Evolutionary conservation across 2,797 vertebrate species (phyloP).

Genomic region (Epinephelus coioides): DNA sequence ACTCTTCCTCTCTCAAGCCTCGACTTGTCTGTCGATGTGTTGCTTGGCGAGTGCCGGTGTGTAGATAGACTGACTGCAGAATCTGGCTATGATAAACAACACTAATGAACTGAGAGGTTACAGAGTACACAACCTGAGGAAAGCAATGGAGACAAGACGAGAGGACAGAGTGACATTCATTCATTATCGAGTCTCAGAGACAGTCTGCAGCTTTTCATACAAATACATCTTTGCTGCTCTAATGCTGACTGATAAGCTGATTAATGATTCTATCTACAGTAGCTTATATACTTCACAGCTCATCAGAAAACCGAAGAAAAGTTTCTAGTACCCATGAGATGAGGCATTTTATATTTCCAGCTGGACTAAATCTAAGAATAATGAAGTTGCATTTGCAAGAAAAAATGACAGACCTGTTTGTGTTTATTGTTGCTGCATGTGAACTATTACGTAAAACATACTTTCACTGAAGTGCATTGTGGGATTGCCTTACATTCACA

Average conservation of each 20-base stretch:
- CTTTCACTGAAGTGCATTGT: too few species aligned
- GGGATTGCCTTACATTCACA: too few species aligned
- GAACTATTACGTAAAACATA: too few species aligned
- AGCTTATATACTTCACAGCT: background rate
- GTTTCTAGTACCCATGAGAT: background rate
- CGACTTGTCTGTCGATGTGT: constrained; percentile 75
- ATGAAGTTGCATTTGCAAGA: too few species aligned
- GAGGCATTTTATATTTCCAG: too few species aligned
- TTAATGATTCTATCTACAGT: background rate
- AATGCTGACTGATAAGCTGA: constrained; percentile 10
- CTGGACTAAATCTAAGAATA: too few species aligned
- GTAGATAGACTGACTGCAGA: constrained; percentile 83
- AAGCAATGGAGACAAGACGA: constrained; percentile 41
- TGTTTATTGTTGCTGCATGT: too few species aligned
- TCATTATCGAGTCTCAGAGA: constrained; percentile 14
- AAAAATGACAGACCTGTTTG: too few species aligned
- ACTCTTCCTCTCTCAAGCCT: constrained; percentile 67
- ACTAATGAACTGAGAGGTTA: constrained; percentile 83
- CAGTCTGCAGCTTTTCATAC: constrained; percentile 16
- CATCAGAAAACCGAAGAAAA: background rate
- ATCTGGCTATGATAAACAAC: constrained; percentile 81
- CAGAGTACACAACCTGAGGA: constrained; percentile 65
- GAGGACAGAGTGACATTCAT: constrained; percentile 31
- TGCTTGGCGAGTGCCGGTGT: constrained; percentile 79
- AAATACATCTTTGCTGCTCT: constrained; percentile 3